Base-by-base conservation (phyloP, 2,888 invertebrate genomes). In the Athetis lepigone region DNA sequence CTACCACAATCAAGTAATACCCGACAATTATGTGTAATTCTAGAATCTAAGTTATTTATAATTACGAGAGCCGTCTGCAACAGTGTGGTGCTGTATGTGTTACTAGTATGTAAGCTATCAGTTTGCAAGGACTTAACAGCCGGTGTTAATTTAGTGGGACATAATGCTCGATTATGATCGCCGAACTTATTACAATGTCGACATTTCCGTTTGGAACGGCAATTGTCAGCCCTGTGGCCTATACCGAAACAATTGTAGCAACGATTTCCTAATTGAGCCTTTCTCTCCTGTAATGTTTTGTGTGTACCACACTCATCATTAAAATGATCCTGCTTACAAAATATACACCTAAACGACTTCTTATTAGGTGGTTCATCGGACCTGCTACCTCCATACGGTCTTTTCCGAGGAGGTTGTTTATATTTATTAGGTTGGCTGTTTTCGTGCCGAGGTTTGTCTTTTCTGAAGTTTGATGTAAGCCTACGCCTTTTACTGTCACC, bases 331-430 rank as follows among this genome's bases (percentile, higher is more conserved):
- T 49, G 47, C 2, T 49, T 33, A 47, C 29, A 49, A 19, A 49
- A 49, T 49, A 49, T 49, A 9, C 47, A 49, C 19, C 11, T 49
- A 5, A 0, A 11, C 5, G 19, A n/a, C 33, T 49, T 49, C 19
- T 49, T 49, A 19, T 49, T 33, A 33, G 47, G 19, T 49, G 33
- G 33, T 19, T 47, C 47, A 19, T 47, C 8, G 47, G 19, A 33
- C 47, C 47, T 33, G 47, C 29, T 29, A 47, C 29, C 18, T 19
- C 33, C n/a, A 9, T 47, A 8, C 33, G 33, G n/a, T 19, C 19
- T 47, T 47, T 47, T 47, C 8, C n/a, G n/a, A n/a, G n/a, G n/a
- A n/a, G n/a, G n/a, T n/a, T n/a, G 33, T 33, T 47, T 47, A 49
- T 19, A 1, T 33, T 21, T 49, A 29, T 8, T 19, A 13, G 8